Percentiles rank a stretch among this genome's conserved stretches.
phyloP scores from a whole-genome alignment of 2,888 invertebrate genomes.

The Microctonus brassicae region DNA sequence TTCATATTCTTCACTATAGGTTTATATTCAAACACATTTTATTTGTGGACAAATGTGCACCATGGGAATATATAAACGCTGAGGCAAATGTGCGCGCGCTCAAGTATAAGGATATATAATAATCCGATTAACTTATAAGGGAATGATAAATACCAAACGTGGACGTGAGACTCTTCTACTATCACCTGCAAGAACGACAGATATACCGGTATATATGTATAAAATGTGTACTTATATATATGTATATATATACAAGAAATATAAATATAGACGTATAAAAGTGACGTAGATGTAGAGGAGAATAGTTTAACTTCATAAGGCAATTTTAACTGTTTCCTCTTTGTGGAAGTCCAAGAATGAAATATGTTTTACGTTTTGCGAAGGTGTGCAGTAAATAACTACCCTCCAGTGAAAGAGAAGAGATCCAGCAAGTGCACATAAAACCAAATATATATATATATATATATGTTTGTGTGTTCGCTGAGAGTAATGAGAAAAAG shows the following conservation, averaged over 20 bases:
- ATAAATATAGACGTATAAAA: not conserved
- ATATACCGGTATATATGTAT: not conserved
- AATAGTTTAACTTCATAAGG: slow-evolving; percentile 32
- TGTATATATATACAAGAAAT: not conserved
- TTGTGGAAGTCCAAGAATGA: slow-evolving; percentile 18
- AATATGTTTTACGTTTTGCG: slow-evolving; percentile 22
- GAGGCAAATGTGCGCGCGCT: not conserved
- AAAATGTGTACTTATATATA: not conserved
- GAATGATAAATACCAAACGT: slow-evolving; percentile 23
- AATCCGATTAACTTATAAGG: slow-evolving; percentile 26
- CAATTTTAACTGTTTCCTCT: slow-evolving; percentile 39
- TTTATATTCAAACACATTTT: not conserved
- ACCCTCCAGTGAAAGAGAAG: slow-evolving; percentile 12
- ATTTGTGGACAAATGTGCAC: not conserved
- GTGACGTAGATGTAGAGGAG: not conserved
- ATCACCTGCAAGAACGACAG: not conserved
- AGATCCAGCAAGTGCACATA: too few species aligned
- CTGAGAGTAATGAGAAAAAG: not conserved
- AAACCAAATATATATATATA: not conserved
- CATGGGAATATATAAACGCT: slow-evolving; percentile 8
- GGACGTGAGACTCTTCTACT: not conserved
- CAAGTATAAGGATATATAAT: not conserved
- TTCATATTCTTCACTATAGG: too few species aligned
- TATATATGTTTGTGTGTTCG: not conserved
- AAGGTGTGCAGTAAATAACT: slow-evolving; percentile 9